Evolutionary conservation across 2,113 vertebrate species (phyloP).

Genomic region (Serilophus lunatus): DNA sequence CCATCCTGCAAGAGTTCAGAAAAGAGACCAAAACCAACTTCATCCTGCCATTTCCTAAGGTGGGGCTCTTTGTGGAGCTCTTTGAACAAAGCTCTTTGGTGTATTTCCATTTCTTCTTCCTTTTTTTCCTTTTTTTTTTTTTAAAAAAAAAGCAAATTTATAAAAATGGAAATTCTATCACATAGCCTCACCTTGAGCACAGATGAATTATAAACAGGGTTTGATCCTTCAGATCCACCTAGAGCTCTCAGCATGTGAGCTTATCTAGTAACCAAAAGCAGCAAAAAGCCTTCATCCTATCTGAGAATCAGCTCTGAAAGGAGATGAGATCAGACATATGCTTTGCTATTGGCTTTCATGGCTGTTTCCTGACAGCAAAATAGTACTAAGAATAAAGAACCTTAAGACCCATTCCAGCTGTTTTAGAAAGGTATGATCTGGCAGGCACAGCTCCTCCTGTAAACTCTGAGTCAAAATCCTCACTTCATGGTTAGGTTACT

Average conservation of each 20-base stretch:
- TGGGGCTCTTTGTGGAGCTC: constrained; percentile 4
- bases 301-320: constrained; percentile 53
- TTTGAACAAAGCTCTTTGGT: constrained; percentile 45
- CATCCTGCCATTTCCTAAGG: constrained; percentile 29
- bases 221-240: constrained; percentile 61
- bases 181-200: constrained; percentile 52
- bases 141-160: constrained; percentile 8
- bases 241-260: constrained; percentile 57
- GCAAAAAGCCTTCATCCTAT: constrained; percentile 56
- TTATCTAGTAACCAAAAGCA: constrained; percentile 62
- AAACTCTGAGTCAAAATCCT: background rate
- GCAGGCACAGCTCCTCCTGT: background rate
- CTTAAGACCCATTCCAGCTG: background rate
- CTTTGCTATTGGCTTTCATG: constrained; percentile 43
- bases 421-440: constrained; percentile 17
- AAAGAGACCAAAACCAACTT: constrained; percentile 16
- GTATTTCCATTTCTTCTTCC: constrained; percentile 10
- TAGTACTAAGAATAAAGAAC: constrained; percentile 36
- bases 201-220: constrained; percentile 62
- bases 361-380: constrained; percentile 43
- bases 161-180: constrained; percentile 63
- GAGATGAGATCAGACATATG: constrained; percentile 46
- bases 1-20: constrained; percentile 5
- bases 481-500: background rate
- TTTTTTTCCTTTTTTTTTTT: background rate